These are phyloP conservation scores for Anoplopoma fimbria DNA, from an alignment of 2,113 vertebrate genomes.

Conservation along the genomic window DNA sequence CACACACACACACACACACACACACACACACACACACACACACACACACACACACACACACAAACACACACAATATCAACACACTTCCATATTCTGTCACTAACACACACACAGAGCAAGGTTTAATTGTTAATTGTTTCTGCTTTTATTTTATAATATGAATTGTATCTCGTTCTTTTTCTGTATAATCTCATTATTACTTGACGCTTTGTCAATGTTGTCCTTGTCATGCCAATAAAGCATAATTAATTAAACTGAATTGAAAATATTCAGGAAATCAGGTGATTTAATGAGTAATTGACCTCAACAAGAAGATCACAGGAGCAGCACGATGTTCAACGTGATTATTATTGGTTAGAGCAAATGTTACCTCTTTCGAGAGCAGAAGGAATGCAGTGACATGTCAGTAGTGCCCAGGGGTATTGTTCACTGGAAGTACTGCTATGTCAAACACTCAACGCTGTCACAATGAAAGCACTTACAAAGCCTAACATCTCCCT, in stretches of 20 bases:
- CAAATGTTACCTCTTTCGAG: constrained; percentile 45
- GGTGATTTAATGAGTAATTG: constrained; percentile 23
- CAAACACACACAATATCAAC: too few relatives aligned
- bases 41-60: too few relatives aligned
- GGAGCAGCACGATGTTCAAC: constrained; percentile 31
- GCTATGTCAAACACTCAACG: constrained; percentile 78
- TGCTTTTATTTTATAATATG: too few relatives aligned
- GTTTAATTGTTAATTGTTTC: too few relatives aligned
- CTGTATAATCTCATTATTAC: too few relatives aligned
- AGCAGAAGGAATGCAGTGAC: constrained; percentile 62
- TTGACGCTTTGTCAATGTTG: too few relatives aligned
- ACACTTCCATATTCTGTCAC: too few relatives aligned
- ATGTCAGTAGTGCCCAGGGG: constrained; percentile 66
- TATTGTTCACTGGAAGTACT: constrained; percentile 70
- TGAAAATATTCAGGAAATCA: not conserved
- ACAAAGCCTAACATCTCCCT: constrained; percentile 82
- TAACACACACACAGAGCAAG: too few relatives aligned
- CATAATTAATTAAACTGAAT: not conserved
- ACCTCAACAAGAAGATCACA: constrained; percentile 24
- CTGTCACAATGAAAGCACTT: constrained; percentile 82
- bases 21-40: too few relatives aligned
- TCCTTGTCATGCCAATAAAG: too few relatives aligned
- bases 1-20: too few relatives aligned
- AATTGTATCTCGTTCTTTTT: too few relatives aligned
- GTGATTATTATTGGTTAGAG: constrained; percentile 54